Evolutionary conservation across 2,888 invertebrate genomes (phyloP).

Genomic region (Nomada fabriciana): DNA sequence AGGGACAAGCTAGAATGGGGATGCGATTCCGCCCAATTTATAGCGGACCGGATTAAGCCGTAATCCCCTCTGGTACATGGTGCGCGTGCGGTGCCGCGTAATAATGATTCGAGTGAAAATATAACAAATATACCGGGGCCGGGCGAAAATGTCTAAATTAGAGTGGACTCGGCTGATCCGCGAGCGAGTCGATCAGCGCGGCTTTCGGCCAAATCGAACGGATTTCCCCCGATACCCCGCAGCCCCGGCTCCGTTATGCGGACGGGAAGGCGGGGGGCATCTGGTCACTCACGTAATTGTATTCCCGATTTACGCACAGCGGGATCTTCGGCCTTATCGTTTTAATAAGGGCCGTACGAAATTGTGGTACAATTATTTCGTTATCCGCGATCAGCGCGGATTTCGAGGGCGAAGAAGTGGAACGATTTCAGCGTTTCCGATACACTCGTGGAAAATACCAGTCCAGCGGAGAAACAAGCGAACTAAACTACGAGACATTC

Average conservation of each 20-base stretch:
- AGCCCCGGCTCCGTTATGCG: not conserved
- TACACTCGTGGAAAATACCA: not conserved
- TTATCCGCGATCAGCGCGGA: not conserved
- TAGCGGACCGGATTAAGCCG: constrained; percentile 76
- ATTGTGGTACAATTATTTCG: constrained; percentile 29
- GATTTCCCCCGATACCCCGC: constrained; percentile 48
- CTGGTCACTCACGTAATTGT: constrained; percentile 60
- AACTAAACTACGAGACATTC: no score
- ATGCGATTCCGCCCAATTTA: constrained; percentile 78
- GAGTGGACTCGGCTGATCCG: constrained; percentile 69
- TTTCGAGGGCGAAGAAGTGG: not conserved
- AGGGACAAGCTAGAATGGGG: constrained; percentile 16
- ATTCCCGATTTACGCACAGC: constrained; percentile 42
- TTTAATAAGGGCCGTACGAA: constrained; percentile 47
- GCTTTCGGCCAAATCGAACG: constrained; percentile 61
- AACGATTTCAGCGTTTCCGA: not conserved
- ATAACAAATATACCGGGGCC: constrained; percentile 71
- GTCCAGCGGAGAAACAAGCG: not conserved
- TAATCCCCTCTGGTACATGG: constrained; percentile 72
- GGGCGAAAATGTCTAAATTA: constrained; percentile 74
- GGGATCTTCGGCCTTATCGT: constrained; percentile 44
- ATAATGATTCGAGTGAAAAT: constrained; percentile 78
- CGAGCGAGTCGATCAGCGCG: constrained; percentile 66
- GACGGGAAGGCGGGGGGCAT: not conserved
- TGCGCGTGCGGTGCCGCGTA: constrained; percentile 70